These are phyloP conservation scores for Anas flavirostris DNA, from an alignment of 2,797 vertebrate genomes.

Conservation along the genomic window DNA sequence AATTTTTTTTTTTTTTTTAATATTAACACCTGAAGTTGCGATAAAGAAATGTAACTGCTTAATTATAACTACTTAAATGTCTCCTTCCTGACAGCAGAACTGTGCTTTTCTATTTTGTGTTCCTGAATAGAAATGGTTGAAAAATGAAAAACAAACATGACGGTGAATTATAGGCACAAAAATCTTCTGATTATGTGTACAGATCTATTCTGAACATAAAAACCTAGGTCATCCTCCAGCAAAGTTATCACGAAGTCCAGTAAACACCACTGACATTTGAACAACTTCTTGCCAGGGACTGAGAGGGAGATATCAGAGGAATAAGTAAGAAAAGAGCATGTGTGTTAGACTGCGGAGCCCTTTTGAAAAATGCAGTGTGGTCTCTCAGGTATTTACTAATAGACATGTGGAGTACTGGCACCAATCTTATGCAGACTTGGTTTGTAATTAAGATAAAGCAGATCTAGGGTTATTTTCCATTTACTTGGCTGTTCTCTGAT, in stretches of 20 bases:
- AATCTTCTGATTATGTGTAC: not conserved
- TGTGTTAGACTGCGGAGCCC: not conserved
- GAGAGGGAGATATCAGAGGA: not conserved
- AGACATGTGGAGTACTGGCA: not conserved
- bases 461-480: not conserved
- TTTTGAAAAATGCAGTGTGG: not conserved
- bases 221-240: not conserved
- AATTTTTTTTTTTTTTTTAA: not conserved
- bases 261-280: not conserved
- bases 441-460: not conserved
- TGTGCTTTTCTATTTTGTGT: not conserved
- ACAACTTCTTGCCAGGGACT: not conserved
- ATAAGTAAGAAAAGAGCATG: not conserved
- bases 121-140: not conserved
- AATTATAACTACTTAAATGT: not conserved
- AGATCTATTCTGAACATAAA: not conserved
- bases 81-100: not conserved
- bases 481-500: not conserved
- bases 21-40: not conserved
- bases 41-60: not conserved
- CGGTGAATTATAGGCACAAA: not conserved
- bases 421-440: not conserved
- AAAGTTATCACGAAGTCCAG: not conserved
- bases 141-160: not conserved
- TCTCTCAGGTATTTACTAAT: not conserved